These are phyloP conservation scores for Papilio glaucus DNA, from an alignment of 1,140 invertebrate species.

Conservation along the genomic window DNA sequence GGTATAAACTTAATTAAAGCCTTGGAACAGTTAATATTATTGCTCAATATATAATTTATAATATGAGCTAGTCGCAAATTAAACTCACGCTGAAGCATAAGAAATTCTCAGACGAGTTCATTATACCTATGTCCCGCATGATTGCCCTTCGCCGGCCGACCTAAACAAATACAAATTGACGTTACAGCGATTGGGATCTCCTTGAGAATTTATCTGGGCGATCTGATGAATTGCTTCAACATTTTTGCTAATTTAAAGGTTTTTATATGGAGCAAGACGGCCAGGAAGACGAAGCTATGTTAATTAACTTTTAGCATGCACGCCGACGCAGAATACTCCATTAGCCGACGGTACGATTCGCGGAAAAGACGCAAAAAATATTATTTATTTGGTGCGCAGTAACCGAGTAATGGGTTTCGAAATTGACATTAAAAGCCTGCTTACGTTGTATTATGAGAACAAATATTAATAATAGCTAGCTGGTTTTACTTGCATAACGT, in stretches of 20 bases:
- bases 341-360: background rate
- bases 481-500: no score
- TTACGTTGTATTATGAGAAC: background rate
- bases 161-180: slow-evolving; percentile 36
- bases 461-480: background rate
- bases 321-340: slow-evolving; percentile 20
- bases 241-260: slow-evolving; percentile 25
- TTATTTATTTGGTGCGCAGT: slow-evolving; percentile 6
- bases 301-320: slow-evolving; percentile 31
- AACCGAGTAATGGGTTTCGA: background rate
- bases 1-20: no score
- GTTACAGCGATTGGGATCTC: slow-evolving; percentile 27
- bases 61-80: slow-evolving; percentile 9
- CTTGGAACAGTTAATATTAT: background rate
- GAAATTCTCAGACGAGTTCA: slow-evolving; percentile 31
- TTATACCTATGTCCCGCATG: slow-evolving; percentile 26
- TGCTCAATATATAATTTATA: background rate
- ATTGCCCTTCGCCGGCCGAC: slow-evolving; percentile 28
- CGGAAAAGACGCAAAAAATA: slow-evolving; percentile 12
- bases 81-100: background rate
- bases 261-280: slow-evolving; percentile 6
- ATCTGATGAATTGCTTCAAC: slow-evolving; percentile 26
- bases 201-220: slow-evolving; percentile 25
- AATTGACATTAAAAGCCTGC: slow-evolving; percentile 6
- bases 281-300: slow-evolving; percentile 25